A percentile compares a stretch with the other conserved stretches of the same genome.
phyloP scores from a whole-genome alignment of 2,113 vertebrate genomes.

The Catharus fuscescens region DNA sequence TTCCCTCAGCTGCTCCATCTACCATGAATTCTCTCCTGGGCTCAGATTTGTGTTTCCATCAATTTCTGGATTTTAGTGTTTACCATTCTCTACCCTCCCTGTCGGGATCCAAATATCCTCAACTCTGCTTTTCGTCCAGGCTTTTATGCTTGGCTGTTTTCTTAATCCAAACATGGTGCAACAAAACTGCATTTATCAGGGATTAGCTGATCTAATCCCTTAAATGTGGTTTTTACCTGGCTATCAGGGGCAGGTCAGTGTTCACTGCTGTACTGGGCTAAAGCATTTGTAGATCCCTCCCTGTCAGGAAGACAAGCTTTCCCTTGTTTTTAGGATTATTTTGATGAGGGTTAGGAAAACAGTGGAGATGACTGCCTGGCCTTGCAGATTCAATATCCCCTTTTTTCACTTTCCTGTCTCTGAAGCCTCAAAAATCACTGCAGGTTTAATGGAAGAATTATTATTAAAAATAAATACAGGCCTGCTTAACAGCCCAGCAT shows the following conservation, averaged over 20 bases:
- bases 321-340: not conserved
- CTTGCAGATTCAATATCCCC: not conserved
- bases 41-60: not conserved
- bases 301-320: not conserved
- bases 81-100: not conserved
- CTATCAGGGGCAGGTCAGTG: not conserved
- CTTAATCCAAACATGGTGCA: not conserved
- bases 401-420: not conserved
- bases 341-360: not conserved
- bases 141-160: not conserved
- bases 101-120: not conserved
- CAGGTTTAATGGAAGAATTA: not conserved
- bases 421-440: not conserved
- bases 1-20: not conserved
- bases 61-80: not conserved
- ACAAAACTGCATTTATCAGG: slow-evolving; percentile 1
- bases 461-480: not conserved
- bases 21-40: not conserved
- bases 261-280: not conserved
- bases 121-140: not conserved
- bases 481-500: accelerated
- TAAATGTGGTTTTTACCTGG: slow-evolving; percentile 5
- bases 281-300: not conserved
- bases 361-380: not conserved
- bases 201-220: slow-evolving; percentile 28